Base-by-base conservation (phyloP, 1,140 invertebrate genomes). In the Battus philenor region DNA sequence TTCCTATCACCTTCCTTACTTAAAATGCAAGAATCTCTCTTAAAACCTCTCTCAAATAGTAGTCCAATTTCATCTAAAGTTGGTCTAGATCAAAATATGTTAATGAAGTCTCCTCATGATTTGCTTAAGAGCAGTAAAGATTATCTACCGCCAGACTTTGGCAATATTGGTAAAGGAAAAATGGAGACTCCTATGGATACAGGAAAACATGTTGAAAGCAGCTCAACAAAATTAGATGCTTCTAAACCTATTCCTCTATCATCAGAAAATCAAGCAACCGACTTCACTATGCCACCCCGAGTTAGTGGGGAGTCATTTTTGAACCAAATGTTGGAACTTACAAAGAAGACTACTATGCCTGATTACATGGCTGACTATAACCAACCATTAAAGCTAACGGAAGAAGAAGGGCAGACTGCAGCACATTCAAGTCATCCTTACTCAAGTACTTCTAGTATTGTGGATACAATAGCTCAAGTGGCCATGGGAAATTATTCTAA, bases 1-100 rank as follows among this genome's bases (percentile, higher is more conserved):
- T 91, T 91, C 32, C 77, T 91, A 53, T 89, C 86, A 10, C 86
- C 86, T 3, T 87, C 86, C 4, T 54, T 87, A 13, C 60, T 87
- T 11, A 87, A 87, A 68, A 87, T 87, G 86, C 86, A 87, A 54
- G 86, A 87, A 45, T 77, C 84, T 44, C 52, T 87, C 7, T 60
- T 87, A 45, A 87, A 86, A 62, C 86, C 86, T 8, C 47, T 86
- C 3, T 80, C 86, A 2, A 79, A 63, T 26, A 86, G 79, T 29
- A 83, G 81, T 65, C 75, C 86, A 0, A 79, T 85, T 32, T 70
- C 79, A 10, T 59, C 75, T 8, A 86, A 86, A 68, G 71, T 68
- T 12, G 68, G 68, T 10, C 62, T 79, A 33, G 86, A 87, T 62
- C 80, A 84, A 52, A 79, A 46, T 50, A 55, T 76, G 15, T 56